phyloP scores from a whole-genome alignment of 2,797 vertebrate species.

The Sebastes vulpes region DNA sequence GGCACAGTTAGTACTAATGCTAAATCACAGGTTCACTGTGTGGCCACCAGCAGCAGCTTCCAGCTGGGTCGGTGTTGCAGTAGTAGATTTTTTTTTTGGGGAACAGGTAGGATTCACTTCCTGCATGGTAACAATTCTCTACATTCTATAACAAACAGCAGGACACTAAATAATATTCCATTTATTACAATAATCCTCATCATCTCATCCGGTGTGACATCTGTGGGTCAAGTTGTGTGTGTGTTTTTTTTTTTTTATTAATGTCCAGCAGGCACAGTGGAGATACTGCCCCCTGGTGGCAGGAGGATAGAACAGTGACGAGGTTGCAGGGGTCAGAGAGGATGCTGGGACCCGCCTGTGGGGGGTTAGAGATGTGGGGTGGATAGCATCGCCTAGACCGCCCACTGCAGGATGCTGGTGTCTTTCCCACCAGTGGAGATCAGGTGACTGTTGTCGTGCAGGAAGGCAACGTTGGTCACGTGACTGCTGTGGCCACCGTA shows the following conservation, averaged over 20 bases:
- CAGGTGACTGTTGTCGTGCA: slow-evolving; percentile 89
- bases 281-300: slow-evolving; percentile 78
- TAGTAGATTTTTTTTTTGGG: background rate
- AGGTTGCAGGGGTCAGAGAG: slow-evolving; percentile 7
- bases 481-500: slow-evolving; percentile 95
- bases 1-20: slow-evolving; percentile 62
- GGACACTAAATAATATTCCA: slow-evolving; percentile 33
- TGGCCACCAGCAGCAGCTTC: background rate
- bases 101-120: slow-evolving; percentile 11
- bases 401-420: slow-evolving; percentile 93
- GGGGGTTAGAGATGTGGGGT: background rate
- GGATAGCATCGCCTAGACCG: slow-evolving; percentile 75
- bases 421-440: slow-evolving; percentile 93
- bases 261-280: slow-evolving; percentile 79
- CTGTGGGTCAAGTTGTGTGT: slow-evolving; percentile 8
- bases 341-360: slow-evolving; percentile 12
- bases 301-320: slow-evolving; percentile 67
- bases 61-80: background rate
- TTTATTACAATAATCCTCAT: slow-evolving; percentile 27
- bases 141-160: slow-evolving; percentile 56
- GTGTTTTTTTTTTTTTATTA: background rate
- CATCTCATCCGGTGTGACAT: slow-evolving; percentile 17
- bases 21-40: slow-evolving; percentile 26
- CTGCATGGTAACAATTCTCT: slow-evolving; percentile 28
- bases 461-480: slow-evolving; percentile 93